Percentiles rank a stretch among this genome's conserved stretches.
These are phyloP conservation scores for Ephydatia muelleri DNA, from an alignment of 37 sponge, comb jelly and placozoan species.

Conservation along the genomic window DNA sequence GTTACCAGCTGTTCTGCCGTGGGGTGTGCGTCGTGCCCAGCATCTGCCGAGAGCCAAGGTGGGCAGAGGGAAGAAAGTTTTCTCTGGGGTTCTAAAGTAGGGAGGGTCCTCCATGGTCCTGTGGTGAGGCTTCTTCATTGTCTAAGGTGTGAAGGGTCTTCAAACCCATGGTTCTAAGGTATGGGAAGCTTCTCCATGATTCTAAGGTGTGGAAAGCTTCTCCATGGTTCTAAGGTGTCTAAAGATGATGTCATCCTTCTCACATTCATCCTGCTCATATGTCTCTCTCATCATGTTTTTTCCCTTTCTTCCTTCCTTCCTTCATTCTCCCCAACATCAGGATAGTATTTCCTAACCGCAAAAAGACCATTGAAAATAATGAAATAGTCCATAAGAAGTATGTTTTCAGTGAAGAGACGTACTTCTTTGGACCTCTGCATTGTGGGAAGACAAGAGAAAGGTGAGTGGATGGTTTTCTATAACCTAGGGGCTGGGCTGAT, in stretches of 20 bases:
- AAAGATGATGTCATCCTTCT: too few species aligned
- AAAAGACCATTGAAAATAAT: constrained; percentile 49
- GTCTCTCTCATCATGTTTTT: background rate
- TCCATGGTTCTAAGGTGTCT: too few species aligned
- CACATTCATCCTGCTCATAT: background rate
- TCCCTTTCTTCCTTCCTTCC: background rate
- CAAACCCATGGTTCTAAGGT: too few species aligned
- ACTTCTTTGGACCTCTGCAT: constrained; percentile 93
- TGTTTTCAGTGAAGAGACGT: constrained; percentile 63
- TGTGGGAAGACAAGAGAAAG: constrained; percentile 87
- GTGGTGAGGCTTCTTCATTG: too few species aligned
- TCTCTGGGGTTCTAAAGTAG: too few species aligned
- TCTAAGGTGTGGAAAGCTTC: too few species aligned
- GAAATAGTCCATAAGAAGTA: constrained; percentile 94
- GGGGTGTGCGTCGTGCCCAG: constrained; percentile 85
- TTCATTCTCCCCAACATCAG: constrained; percentile 6
- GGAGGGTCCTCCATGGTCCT: background rate
- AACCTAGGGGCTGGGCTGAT: too few species aligned
- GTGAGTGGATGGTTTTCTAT: constrained; percentile 9
- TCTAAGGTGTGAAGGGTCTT: too few species aligned
- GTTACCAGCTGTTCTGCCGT: constrained; percentile 92
- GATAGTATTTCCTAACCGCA: constrained; percentile 81
- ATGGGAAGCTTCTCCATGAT: too few species aligned
- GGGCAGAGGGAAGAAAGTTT: background rate
- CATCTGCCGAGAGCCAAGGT: constrained; percentile 86